A percentile compares a stretch with the other conserved stretches of the same genome.
phyloP scores from a whole-genome alignment of 1,140 invertebrate genomes.

The Heliconius congener region DNA sequence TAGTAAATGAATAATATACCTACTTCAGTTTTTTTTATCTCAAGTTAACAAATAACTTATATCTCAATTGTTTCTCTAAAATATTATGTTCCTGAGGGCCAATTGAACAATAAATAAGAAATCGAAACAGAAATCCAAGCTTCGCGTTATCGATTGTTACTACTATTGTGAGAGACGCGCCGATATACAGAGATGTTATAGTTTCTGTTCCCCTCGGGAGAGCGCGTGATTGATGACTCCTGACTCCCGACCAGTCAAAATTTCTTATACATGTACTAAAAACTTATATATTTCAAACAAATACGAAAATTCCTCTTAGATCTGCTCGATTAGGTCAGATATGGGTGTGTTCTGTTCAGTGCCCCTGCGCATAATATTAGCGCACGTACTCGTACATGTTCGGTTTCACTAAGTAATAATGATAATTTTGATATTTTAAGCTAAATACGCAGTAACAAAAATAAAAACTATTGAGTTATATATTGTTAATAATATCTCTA shows the following conservation, averaged over 20 bases:
- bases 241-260: neutral
- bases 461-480: no score
- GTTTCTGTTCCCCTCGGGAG: constrained; percentile 15
- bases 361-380: no score
- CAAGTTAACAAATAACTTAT: no score
- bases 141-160: neutral
- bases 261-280: neutral
- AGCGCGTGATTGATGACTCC: constrained; percentile 19
- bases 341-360: neutral
- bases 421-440: no score
- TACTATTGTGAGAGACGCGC: neutral
- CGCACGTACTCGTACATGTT: no score
- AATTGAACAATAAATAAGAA: neutral
- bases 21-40: no score
- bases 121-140: neutral
- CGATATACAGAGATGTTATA: constrained; percentile 11
- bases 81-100: neutral
- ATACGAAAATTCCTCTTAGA: neutral
- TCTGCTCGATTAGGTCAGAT: neutral
- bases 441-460: no score
- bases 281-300: neutral
- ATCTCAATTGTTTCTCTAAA: no score
- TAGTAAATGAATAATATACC: no score
- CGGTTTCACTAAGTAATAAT: no score
- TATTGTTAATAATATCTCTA: no score